These are phyloP conservation scores for Caracal caracal DNA, from an alignment of 2,113 vertebrate genomes.

Conservation along the genomic window DNA sequence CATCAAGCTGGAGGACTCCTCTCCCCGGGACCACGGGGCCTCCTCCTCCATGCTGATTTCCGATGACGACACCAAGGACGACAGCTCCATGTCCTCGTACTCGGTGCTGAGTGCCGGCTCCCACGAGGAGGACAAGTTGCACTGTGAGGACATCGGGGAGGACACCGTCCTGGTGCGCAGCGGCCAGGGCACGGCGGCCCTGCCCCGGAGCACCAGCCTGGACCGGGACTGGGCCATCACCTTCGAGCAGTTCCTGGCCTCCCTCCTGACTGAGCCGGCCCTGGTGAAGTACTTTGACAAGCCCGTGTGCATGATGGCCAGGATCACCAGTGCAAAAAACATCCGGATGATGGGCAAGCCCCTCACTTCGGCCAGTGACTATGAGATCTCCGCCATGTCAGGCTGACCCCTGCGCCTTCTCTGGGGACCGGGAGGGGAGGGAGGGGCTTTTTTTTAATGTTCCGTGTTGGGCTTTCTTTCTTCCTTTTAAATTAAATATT, in stretches of 20 bases:
- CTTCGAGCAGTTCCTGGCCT: constrained; percentile 98
- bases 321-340: constrained; percentile 96
- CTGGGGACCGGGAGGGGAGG: background rate
- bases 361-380: constrained; percentile 92
- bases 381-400: constrained; percentile 94
- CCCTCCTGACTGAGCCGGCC: constrained; percentile 95
- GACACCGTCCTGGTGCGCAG: constrained; percentile 95
- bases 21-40: constrained; percentile 91
- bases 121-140: constrained; percentile 96
- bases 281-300: constrained; percentile 97
- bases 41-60: constrained; percentile 97
- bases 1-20: constrained; percentile 96
- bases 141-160: constrained; percentile 96
- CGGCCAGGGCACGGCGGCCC: constrained; percentile 50
- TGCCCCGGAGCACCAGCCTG: constrained; percentile 91
- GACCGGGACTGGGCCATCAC: constrained; percentile 98
- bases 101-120: constrained; percentile 97
- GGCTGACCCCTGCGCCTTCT: constrained; percentile 83
- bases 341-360: constrained; percentile 91
- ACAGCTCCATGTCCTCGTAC: constrained; percentile 98
- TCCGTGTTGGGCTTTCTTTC: constrained; percentile 35
- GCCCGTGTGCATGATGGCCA: constrained; percentile 91
- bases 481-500: constrained; percentile 84
- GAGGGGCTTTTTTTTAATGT: background rate
- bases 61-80: constrained; percentile 96